These are phyloP conservation scores for Yasuhikotakia modesta DNA, from an alignment of 2,797 vertebrate species.

Conservation along the genomic window DNA sequence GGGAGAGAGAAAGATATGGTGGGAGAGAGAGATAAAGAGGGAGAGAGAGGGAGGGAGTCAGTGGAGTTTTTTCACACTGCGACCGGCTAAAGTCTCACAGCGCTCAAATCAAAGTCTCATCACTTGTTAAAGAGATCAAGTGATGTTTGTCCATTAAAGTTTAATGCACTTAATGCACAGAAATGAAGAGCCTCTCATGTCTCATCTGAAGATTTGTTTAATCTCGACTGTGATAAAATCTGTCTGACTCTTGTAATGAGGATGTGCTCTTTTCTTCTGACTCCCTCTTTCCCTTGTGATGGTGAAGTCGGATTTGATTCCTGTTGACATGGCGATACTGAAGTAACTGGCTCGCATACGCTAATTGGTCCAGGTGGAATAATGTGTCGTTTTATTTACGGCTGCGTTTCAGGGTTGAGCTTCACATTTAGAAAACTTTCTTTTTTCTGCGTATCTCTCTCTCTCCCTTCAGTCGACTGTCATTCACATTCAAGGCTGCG, in stretches of 20 bases:
- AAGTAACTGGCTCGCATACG: slow-evolving; percentile 76
- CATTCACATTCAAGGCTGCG: slow-evolving; percentile 69
- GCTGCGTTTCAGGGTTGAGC: slow-evolving; percentile 76
- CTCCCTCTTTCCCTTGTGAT: slow-evolving; percentile 66
- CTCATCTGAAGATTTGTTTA: slow-evolving; percentile 82
- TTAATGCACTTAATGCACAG: slow-evolving; percentile 78
- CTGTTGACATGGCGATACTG: slow-evolving; percentile 80
- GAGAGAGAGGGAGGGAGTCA: neutral
- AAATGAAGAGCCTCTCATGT: slow-evolving; percentile 75
- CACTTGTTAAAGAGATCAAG: slow-evolving; percentile 81
- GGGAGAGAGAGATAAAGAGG: too few relatives aligned
- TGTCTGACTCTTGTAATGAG: slow-evolving; percentile 81
- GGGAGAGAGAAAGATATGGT: too few relatives aligned
- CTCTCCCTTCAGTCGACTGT: slow-evolving; percentile 46
- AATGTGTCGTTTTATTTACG: slow-evolving; percentile 81
- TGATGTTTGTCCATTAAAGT: slow-evolving; percentile 78
- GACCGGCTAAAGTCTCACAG: slow-evolving; percentile 54
- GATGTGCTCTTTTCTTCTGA: slow-evolving; percentile 65
- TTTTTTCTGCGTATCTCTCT: neutral
- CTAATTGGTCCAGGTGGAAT: slow-evolving; percentile 86
- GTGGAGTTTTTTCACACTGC: neutral
- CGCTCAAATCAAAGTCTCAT: slow-evolving; percentile 76
- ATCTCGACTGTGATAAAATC: slow-evolving; percentile 76
- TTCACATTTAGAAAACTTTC: slow-evolving; percentile 72
- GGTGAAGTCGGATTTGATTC: slow-evolving; percentile 73